A percentile compares a stretch with the other conserved stretches of the same genome.
These are phyloP conservation scores for Harmothoe impar DNA, from an alignment of 2,888 invertebrate species.

Conservation along the genomic window DNA sequence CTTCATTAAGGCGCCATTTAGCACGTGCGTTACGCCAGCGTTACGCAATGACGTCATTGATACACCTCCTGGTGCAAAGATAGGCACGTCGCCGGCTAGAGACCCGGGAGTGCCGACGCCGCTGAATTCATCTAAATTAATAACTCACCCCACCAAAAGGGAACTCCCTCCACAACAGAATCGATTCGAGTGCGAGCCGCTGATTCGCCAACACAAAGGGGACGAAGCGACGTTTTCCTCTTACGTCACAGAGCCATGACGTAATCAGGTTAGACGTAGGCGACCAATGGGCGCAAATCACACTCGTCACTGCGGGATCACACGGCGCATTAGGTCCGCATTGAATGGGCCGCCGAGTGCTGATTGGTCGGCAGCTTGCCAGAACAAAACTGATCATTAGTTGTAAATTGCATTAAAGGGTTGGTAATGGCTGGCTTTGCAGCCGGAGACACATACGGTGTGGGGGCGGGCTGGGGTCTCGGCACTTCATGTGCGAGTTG, in stretches of 20 bases:
- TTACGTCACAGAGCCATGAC: background rate
- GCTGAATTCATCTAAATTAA: conserved; percentile 47
- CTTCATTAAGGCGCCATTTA: conserved; percentile 52
- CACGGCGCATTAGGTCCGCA: conserved; percentile 55
- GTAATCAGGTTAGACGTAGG: conserved; percentile 45
- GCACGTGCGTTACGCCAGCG: conserved; percentile 52
- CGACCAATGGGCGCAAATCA: conserved; percentile 50
- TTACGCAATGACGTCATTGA: conserved; percentile 50
- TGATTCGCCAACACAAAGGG: conserved; percentile 37
- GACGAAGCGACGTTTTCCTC: conserved; percentile 50
- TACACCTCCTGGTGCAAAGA: conserved; percentile 53
- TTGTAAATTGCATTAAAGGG: conserved; percentile 54
- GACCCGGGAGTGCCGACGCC: background rate
- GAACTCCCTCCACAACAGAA: conserved; percentile 37
- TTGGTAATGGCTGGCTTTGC: conserved; percentile 18
- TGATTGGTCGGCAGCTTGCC: conserved; percentile 44
- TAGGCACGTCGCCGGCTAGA: conserved; percentile 27
- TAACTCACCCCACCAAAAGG: conserved; percentile 44
- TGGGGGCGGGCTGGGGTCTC: background rate
- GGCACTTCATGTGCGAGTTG: conserved; percentile 33
- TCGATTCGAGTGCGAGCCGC: conserved; percentile 45
- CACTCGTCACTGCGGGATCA: conserved; percentile 57
- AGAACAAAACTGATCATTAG: conserved; percentile 59
- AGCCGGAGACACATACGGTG: conserved; percentile 44
- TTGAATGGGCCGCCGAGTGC: conserved; percentile 32